Conservation (phyloP, 2,888 invertebrate genomes). For the Parascotia fuliginaria region DNA sequence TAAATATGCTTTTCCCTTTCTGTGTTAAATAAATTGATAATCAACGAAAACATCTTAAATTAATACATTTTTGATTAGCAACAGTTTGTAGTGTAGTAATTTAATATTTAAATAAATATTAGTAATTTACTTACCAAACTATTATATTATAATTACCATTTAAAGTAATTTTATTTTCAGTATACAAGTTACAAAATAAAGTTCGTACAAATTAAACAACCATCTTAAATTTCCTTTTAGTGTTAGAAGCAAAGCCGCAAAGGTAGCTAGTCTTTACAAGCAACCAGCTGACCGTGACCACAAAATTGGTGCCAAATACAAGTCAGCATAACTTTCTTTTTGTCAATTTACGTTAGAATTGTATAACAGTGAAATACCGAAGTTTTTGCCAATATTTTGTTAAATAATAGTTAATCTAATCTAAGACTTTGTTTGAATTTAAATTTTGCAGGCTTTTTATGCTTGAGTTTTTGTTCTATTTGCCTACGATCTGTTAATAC, state of each 20-base stretch:
- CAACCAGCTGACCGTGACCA: slow-evolving; percentile 74
- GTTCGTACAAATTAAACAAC: neutral
- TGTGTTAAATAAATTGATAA: too few species aligned
- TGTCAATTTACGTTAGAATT: slow-evolving; percentile 61
- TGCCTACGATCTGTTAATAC: too few species aligned
- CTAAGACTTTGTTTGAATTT: slow-evolving; percentile 8
- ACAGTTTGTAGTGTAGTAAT: too few species aligned
- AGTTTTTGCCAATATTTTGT: slow-evolving; percentile 40
- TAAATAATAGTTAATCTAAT: slow-evolving; percentile 41
- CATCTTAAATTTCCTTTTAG: neutral
- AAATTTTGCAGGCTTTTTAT: slow-evolving; percentile 1
- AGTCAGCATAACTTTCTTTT: slow-evolving; percentile 64
- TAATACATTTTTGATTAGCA: too few species aligned
- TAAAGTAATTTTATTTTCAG: too few species aligned
- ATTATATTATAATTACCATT: too few species aligned
- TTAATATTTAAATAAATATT: too few species aligned
- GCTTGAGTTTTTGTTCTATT: neutral
- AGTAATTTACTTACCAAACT: too few species aligned
- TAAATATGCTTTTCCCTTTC: too few species aligned
- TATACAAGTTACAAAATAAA: neutral
- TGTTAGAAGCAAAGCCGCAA: neutral
- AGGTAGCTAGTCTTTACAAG: slow-evolving; percentile 22
- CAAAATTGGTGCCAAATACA: slow-evolving; percentile 66
- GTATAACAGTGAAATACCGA: slow-evolving; percentile 55
- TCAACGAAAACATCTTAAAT: too few species aligned